Base-by-base conservation (phyloP, 1,140 invertebrate genomes). In the Eubasilissa regina region DNA sequence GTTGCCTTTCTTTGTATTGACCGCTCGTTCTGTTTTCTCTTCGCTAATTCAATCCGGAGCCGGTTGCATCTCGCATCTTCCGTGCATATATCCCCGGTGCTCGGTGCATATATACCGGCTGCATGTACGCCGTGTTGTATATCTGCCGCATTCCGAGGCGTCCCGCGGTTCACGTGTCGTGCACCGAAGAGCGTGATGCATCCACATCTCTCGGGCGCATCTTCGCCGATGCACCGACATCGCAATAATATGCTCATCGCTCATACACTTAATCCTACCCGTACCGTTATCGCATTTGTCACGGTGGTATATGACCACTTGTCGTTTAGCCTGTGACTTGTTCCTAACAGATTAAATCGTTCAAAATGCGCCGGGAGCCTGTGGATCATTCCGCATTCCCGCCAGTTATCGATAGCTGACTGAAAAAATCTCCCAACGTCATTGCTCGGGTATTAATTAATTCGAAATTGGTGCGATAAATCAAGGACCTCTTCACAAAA, bases 231-330 rank as follows among this genome's bases (percentile, higher is more conserved):
- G 60, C 25, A 13, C 21, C 60, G 35, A 13, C 60, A 64, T 25
- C 60, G 35, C 53, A 19, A 10, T 56, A 56, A n/a, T 15, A n/a
- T 17, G 53, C 15, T 6, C 58, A 13, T 51, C 48, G 19, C 13
- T 64, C 7, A 51, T 12, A 51, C n/a, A 15, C 48, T 51, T 51
- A 51, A 64, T 64, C 60, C 60, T 13, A 6, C 43, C 43, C 15
- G 21, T 21, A 47, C 66, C 66, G 66, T 70, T 70, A 70, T 45
- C 47, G 17, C 44, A 48, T 70, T 70, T 70, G 66, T 70, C 66
- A 70, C 66, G 66, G 66, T 17, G 21, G 53, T 56, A 13, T 8
- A n/a, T 25, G 25, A 21, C 70, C 70, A 73, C 70, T 73, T 56
- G 70, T 70, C 68, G 47, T 43, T 56, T 35, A 56, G 70, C 17